These are phyloP conservation scores for Zaprionus capensis DNA, from an alignment of 1,140 invertebrate species.

Conservation along the genomic window DNA sequence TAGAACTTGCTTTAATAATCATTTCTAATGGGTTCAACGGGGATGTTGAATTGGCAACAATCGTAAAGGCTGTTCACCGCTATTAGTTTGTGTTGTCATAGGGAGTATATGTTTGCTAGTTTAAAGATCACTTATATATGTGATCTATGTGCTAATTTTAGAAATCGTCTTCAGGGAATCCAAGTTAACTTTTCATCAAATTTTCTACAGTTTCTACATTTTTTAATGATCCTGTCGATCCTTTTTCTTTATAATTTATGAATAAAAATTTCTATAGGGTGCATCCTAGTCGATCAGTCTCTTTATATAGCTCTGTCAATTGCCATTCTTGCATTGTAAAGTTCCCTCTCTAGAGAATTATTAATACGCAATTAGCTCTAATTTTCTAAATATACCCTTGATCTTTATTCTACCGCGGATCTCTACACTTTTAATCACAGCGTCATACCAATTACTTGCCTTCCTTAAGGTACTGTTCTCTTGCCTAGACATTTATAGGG, in stretches of 20 bases:
- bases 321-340: background rate
- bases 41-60: background rate
- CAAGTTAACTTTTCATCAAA: too few relatives aligned
- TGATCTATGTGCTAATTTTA: background rate
- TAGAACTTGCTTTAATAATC: background rate
- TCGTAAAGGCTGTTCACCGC: background rate
- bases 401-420: background rate
- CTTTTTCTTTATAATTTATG: too few relatives aligned
- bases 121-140: background rate
- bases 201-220: background rate
- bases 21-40: background rate
- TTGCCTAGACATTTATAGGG: background rate
- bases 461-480: background rate
- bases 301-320: background rate
- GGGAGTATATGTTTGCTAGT: background rate
- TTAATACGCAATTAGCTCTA: background rate
- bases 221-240: background rate
- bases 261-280: background rate
- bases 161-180: too few relatives aligned
- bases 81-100: background rate
- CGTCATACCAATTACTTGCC: background rate
- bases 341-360: background rate
- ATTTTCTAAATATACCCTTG: background rate
- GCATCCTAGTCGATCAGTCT: background rate
- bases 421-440: background rate